These are phyloP conservation scores for Pithecia hirsuta DNA, from an alignment of 2,797 vertebrate species.

Conservation along the genomic window DNA sequence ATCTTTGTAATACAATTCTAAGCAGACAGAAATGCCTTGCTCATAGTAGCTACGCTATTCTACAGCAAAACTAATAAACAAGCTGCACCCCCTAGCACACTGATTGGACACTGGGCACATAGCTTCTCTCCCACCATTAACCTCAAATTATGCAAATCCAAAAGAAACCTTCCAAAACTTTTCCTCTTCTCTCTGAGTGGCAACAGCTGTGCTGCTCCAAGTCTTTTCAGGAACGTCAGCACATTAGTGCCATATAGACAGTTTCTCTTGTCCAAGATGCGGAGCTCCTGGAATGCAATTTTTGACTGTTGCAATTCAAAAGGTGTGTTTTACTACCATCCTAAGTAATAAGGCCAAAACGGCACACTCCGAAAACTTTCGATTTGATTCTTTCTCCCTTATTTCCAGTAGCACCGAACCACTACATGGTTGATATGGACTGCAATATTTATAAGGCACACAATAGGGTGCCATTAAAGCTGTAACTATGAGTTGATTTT, in stretches of 20 bases:
- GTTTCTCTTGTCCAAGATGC: background rate
- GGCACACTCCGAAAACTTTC: background rate
- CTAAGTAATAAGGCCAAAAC: background rate
- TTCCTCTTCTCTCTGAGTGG: constrained; percentile 73
- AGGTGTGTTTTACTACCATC: background rate
- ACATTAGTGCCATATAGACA: background rate
- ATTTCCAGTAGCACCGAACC: background rate
- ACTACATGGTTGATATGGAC: accelerated
- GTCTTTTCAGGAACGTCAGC: background rate
- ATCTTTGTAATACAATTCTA: background rate
- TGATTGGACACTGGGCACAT: accelerated
- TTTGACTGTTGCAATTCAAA: background rate
- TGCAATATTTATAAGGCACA: background rate
- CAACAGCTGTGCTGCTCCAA: constrained; percentile 79
- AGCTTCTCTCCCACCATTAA: background rate
- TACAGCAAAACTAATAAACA: background rate
- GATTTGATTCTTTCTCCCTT: background rate
- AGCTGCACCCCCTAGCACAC: accelerated
- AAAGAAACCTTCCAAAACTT: background rate
- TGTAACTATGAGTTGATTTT: background rate
- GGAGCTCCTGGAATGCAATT: background rate
- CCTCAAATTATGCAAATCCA: background rate
- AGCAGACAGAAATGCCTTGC: background rate
- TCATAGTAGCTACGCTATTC: background rate
- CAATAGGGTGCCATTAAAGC: background rate